Base-by-base conservation (phyloP, 1,140 invertebrate species). In the Zaprionus capensis region DNA sequence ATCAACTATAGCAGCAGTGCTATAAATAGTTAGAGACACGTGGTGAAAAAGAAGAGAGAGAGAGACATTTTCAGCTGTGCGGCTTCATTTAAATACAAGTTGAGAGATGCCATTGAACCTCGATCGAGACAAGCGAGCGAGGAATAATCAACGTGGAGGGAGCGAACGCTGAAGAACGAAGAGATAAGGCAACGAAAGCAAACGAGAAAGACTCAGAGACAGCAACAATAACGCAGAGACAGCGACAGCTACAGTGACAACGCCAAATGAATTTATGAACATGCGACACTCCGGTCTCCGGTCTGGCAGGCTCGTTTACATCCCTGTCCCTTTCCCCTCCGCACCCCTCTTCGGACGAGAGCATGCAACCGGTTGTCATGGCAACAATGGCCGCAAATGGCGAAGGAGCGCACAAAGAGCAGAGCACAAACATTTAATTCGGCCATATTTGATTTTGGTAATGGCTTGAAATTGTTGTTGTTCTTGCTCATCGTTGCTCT, bases 391-490 rank as follows among this genome's bases (percentile, higher is more conserved):
- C 85, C 86, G 85, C 70, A 14, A 51, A 24, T 51, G 36, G 59
- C 85, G 85, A 88, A 88, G 86, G 85, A 90, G 81, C 72, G 70
- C 26, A 71, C 79, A 90, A 90, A 91, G 76, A 44, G 71, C 70
- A 90, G 55, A 84, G 65, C 66, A 76, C 80, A 65, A 90, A 82
- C 68, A 90, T 82, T 85, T 90, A 90, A 90, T 90, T 90, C 85
- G 86, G 85, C 85, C 85, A 90, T 90, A 86, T 90, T 90, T 90
- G 85, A 91, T 90, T 90, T 90, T 90, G 85, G 85, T 90, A 88
- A 91, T 90, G 71, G 73, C 76, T 66, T 4, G 38, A 62, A 74
- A 76, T 71, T 76, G 72, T 76, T 77, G 70, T 72, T 71, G 67
- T 31, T 53, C 46, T 22, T 88, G 15, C 24, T 44, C 57, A 28